phyloP scores from a whole-genome alignment of 2,113 vertebrate genomes.

The Vidua macroura region DNA sequence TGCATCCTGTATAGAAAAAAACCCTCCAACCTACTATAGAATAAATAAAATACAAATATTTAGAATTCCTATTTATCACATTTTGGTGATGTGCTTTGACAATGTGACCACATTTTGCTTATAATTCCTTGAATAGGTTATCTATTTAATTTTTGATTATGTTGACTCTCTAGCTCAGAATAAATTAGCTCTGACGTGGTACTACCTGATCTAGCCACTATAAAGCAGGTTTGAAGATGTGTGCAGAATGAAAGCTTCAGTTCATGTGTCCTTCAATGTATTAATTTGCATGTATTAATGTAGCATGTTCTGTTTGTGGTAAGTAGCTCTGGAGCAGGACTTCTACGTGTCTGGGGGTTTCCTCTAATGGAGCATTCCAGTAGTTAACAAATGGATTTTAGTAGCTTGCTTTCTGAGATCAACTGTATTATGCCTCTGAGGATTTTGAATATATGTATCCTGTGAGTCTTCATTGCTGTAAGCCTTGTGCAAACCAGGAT shows the following conservation, averaged over 20 bases:
- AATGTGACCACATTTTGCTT: background rate
- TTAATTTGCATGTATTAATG: background rate
- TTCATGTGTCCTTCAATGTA: background rate
- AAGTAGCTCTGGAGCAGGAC: background rate
- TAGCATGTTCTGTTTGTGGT: background rate
- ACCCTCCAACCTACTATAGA: fast-evolving
- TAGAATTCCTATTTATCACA: background rate
- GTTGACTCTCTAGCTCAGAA: background rate
- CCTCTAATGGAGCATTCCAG: background rate
- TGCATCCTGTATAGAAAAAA: background rate
- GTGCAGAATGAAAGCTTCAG: background rate
- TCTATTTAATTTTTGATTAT: background rate
- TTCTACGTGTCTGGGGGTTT: background rate
- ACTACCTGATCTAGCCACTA: background rate
- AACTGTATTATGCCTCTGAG: background rate
- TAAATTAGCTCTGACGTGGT: background rate
- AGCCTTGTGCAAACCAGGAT: background rate
- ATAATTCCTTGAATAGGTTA: background rate
- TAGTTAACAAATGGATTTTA: background rate
- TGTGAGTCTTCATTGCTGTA: background rate
- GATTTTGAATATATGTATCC: background rate
- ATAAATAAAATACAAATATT: background rate
- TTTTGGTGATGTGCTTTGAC: background rate
- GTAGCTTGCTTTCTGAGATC: background rate
- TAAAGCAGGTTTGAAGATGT: background rate